Evolutionary conservation across 1,140 invertebrate genomes (phyloP).

Genomic region (Brachionus koreanus): DNA sequence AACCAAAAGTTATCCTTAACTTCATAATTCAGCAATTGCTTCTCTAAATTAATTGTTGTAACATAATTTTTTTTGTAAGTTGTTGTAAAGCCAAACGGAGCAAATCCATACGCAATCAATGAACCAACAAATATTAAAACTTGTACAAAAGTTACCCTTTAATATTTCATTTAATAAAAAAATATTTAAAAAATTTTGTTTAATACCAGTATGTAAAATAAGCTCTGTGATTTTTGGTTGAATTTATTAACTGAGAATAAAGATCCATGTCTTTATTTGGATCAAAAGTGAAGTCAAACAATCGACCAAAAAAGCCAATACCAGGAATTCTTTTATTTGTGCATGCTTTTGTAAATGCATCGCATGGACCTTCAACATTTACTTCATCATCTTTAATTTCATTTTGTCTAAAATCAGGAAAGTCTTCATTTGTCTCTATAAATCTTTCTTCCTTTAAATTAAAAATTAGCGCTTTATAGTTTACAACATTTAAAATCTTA

Average conservation of each 20-base stretch:
- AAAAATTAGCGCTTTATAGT: background rate
- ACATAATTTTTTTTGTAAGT: conserved; percentile 45
- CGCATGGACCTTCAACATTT: conserved; percentile 32
- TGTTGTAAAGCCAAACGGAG: conserved; percentile 79
- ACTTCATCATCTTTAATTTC: background rate
- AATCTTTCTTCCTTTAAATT: background rate
- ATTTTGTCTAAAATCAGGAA: background rate
- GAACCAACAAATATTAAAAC: conserved; percentile 83
- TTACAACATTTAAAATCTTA: no score
- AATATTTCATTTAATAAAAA: background rate
- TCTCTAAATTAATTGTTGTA: conserved; percentile 69
- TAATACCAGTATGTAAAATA: conserved; percentile 44
- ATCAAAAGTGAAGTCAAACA: conserved; percentile 11
- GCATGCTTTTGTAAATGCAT: conserved; percentile 11
- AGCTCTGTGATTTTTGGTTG: conserved; percentile 5
- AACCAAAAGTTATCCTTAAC: conserved; percentile 61
- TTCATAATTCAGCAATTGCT: conserved; percentile 80
- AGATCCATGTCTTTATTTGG: background rate
- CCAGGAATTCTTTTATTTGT: conserved; percentile 6
- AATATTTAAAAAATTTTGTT: no score
- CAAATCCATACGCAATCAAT: conserved; percentile 86
- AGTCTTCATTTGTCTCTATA: background rate
- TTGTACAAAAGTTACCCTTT: conserved; percentile 83
- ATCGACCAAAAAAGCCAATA: conserved; percentile 32
- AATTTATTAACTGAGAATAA: background rate